A percentile compares a stretch with the other conserved stretches of the same genome.
Conservation (phyloP, 1,140 invertebrate genomes). For the Forficula auricularia region DNA sequence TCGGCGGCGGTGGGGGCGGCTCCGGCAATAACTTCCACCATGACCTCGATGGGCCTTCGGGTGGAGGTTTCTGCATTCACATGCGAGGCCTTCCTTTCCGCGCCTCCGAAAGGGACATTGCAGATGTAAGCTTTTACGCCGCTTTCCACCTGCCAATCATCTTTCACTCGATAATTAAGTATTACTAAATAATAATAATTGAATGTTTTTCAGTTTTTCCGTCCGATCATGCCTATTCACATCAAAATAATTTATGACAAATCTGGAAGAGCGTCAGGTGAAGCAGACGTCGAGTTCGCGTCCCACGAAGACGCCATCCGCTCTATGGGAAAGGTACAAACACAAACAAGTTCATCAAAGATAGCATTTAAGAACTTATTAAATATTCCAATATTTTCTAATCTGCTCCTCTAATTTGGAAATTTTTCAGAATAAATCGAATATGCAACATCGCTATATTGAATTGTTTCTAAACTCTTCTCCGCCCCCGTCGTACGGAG, state of each 20-base stretch:
- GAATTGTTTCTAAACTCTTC: too few species aligned
- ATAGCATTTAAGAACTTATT: too few species aligned
- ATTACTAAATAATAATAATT: too few species aligned
- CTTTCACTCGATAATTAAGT: neutral
- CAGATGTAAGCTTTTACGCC: constrained; percentile 25
- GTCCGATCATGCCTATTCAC: constrained; percentile 32
- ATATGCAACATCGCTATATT: too few species aligned
- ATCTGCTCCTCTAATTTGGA: too few species aligned
- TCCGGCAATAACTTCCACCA: constrained; percentile 10
- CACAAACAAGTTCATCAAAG: too few species aligned
- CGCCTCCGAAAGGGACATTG: constrained; percentile 29
- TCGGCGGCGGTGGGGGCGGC: neutral
- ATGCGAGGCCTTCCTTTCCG: constrained; percentile 41
- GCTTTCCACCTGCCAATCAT: too few species aligned
- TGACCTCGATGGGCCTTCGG: constrained; percentile 8
- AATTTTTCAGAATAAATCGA: too few species aligned
- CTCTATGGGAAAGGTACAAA: constrained; percentile 38
- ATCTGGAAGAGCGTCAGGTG: constrained; percentile 35
- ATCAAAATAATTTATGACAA: constrained; percentile 34
- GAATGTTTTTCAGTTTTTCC: constrained; percentile 35
- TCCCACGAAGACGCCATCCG: constrained; percentile 36
- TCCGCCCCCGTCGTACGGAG: too few species aligned
- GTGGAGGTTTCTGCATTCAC: constrained; percentile 29
- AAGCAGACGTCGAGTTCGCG: constrained; percentile 44
- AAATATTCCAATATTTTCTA: too few species aligned